Evolutionary conservation across 2,888 invertebrate genomes (phyloP).

Genomic region (Tanypteryx hageni): DNA sequence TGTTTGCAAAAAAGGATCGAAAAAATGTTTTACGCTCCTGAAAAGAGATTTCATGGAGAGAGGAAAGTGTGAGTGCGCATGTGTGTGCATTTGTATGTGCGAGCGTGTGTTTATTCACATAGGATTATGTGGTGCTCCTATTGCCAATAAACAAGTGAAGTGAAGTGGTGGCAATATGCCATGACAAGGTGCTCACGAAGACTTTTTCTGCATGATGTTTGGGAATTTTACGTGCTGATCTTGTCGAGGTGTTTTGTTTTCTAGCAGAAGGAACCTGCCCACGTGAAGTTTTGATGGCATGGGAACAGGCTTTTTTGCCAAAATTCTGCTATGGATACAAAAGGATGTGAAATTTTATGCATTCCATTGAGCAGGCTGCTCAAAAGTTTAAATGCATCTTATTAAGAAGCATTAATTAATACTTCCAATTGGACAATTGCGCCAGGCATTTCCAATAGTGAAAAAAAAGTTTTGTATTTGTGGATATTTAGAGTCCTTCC

Average conservation of each 20-base stretch:
- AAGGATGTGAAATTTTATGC: not conserved
- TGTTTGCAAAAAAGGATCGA: not conserved
- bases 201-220: not conserved
- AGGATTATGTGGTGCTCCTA: slow-evolving; percentile 43
- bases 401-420: not conserved
- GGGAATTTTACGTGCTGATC: not conserved
- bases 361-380: not conserved
- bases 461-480: slow-evolving; percentile 32
- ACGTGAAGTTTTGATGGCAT: too few relatives aligned
- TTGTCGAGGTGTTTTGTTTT: not conserved
- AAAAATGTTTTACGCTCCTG: slow-evolving; percentile 4
- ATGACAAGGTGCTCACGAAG: slow-evolving; percentile 40
- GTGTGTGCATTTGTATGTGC: not conserved
- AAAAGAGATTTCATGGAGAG: not conserved
- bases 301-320: too few relatives aligned
- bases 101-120: not conserved
- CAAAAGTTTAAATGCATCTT: not conserved
- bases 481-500: slow-evolving; percentile 21
- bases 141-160: slow-evolving; percentile 8
- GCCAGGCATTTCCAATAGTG: not conserved
- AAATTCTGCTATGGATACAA: not conserved
- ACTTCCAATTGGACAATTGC: not conserved
- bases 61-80: not conserved
- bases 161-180: slow-evolving; percentile 1
- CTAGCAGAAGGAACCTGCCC: not conserved